These are phyloP conservation scores for Cettia cetti DNA, from an alignment of 2,113 vertebrate species.

Conservation along the genomic window DNA sequence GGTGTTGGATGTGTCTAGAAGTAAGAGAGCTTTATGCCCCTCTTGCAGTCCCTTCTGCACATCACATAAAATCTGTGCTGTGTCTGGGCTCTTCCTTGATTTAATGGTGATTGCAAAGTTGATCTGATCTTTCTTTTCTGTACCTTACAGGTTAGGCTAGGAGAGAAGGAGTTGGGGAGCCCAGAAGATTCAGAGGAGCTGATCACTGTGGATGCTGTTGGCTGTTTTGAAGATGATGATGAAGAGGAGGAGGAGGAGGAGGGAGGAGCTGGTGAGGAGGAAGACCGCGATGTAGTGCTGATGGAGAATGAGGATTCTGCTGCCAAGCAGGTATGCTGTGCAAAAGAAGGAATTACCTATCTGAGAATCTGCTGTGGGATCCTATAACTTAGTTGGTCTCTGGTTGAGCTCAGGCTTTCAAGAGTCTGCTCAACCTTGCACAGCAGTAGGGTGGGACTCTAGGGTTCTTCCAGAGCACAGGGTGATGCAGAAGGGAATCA, in stretches of 20 bases:
- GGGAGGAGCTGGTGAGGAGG: conserved; percentile 69
- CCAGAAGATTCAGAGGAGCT: conserved; percentile 81
- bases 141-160: conserved; percentile 63
- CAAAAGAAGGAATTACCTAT: neutral
- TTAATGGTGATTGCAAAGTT: neutral
- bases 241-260: conserved; percentile 79
- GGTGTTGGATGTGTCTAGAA: neutral
- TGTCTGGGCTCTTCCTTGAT: neutral
- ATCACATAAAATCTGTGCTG: neutral
- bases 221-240: conserved; percentile 82
- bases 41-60: neutral
- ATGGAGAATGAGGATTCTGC: conserved; percentile 43
- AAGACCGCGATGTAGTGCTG: conserved; percentile 30
- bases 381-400: neutral
- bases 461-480: neutral
- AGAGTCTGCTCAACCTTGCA: neutral
- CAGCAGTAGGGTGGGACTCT: neutral
- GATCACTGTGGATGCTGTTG: conserved; percentile 88
- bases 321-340: conserved; percentile 37
- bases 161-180: conserved; percentile 76
- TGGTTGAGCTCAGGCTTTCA: neutral
- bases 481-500: neutral
- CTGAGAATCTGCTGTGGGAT: neutral
- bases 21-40: neutral
- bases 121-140: neutral